Evolutionary conservation across 2,797 vertebrate species (phyloP).

Genomic region (Ataeniobius toweri): DNA sequence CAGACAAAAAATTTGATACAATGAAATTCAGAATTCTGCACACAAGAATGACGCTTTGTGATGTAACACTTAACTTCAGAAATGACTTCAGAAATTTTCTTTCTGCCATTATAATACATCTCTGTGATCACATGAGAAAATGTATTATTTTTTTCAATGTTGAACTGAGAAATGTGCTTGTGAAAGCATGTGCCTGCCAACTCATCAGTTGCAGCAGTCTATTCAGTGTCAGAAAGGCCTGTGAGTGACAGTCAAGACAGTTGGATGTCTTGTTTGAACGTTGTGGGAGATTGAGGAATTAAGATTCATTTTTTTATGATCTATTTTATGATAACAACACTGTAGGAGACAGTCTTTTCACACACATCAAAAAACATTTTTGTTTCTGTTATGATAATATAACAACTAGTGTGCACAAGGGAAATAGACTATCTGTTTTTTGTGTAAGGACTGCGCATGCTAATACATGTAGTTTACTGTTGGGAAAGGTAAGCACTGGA

Average conservation of each 20-base stretch:
- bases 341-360: neutral
- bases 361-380: neutral
- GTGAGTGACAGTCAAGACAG: slow-evolving; percentile 25
- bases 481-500: slow-evolving; percentile 22
- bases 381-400: slow-evolving; percentile 32
- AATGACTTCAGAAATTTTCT: neutral
- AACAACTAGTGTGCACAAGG: slow-evolving; percentile 11
- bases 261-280: slow-evolving; percentile 21
- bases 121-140: neutral
- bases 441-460: slow-evolving; percentile 19
- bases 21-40: neutral
- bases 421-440: slow-evolving; percentile 2
- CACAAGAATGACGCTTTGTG: neutral
- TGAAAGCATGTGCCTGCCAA: neutral
- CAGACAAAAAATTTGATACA: no score
- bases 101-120: neutral
- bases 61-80: neutral
- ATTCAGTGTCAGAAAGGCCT: slow-evolving; percentile 11
- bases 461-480: slow-evolving; percentile 22
- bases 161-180: neutral
- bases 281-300: slow-evolving; percentile 23
- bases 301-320: slow-evolving; percentile 23
- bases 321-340: slow-evolving; percentile 5
- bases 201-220: slow-evolving; percentile 5
- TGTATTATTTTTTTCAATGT: neutral